These are phyloP conservation scores for Characodon lateralis DNA, from an alignment of 2,797 vertebrate species.

Conservation along the genomic window DNA sequence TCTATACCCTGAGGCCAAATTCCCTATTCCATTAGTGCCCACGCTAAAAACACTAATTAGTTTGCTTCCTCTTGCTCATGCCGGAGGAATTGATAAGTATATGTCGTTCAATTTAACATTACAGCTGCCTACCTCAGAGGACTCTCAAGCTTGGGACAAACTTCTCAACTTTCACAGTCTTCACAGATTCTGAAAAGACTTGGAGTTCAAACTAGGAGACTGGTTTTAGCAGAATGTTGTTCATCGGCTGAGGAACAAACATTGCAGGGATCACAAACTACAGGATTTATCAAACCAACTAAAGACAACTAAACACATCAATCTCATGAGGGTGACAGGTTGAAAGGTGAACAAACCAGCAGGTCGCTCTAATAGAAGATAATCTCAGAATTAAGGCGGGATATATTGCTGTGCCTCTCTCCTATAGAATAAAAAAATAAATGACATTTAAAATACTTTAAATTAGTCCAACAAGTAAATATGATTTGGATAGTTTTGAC, in stretches of 20 bases:
- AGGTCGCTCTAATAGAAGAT: not conserved
- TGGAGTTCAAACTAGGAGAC: not conserved
- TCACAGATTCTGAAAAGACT: not conserved
- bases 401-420: not conserved
- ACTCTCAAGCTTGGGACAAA: constrained; percentile 4
- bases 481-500: too few relatives aligned
- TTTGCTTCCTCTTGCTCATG: constrained; percentile 37
- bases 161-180: not conserved
- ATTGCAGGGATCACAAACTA: not conserved
- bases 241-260: too few relatives aligned
- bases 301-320: not conserved
- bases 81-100: constrained; percentile 51
- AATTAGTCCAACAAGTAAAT: too few relatives aligned
- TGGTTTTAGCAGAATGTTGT: not conserved
- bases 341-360: not conserved
- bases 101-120: constrained; percentile 27
- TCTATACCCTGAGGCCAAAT: constrained; percentile 48
- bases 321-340: not conserved
- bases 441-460: not conserved
- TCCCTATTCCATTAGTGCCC: constrained; percentile 64
- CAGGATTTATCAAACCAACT: not conserved
- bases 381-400: not conserved
- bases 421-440: not conserved
- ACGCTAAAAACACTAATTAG: constrained; percentile 68
- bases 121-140: constrained; percentile 5